Conservation (phyloP, 1,140 invertebrate genomes). For the Ips nitidus region DNA sequence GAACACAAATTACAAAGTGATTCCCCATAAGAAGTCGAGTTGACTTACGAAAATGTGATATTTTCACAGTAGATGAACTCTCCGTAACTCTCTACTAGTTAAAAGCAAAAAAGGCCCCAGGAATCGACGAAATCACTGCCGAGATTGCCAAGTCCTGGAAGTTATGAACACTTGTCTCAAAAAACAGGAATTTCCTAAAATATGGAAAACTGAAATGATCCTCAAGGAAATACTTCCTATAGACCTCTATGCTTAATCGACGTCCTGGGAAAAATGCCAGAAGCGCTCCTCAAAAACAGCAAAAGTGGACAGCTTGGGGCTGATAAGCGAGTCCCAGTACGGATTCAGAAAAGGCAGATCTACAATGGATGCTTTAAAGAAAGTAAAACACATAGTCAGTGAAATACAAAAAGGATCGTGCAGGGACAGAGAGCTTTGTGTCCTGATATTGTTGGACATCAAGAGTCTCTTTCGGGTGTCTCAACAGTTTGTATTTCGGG, state of each 20-base stretch:
- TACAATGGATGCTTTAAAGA: not conserved
- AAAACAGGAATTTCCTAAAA: not conserved
- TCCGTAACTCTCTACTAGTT: too few species aligned
- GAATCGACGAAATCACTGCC: not conserved
- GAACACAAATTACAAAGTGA: not conserved
- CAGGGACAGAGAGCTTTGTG: not conserved
- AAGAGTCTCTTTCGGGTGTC: not conserved
- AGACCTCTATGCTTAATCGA: not conserved
- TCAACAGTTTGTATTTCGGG: too few species aligned
- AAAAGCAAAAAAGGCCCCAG: constrained; percentile 1
- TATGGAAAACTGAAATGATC: not conserved
- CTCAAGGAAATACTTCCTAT: not conserved
- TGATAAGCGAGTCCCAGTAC: not conserved
- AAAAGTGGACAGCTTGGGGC: not conserved
- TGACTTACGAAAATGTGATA: too few species aligned
- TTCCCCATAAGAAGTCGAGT: too few species aligned
- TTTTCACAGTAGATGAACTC: too few species aligned
- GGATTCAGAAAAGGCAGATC: not conserved
- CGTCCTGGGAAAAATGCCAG: not conserved
- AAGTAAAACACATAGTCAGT: not conserved
- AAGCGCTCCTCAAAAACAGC: not conserved
- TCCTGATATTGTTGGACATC: not conserved
- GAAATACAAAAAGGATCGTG: not conserved
- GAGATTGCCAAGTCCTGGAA: not conserved
- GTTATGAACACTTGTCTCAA: not conserved